Conservation (phyloP, 23 tunicate genomes). For the Trididemnum miniatum region DNA sequence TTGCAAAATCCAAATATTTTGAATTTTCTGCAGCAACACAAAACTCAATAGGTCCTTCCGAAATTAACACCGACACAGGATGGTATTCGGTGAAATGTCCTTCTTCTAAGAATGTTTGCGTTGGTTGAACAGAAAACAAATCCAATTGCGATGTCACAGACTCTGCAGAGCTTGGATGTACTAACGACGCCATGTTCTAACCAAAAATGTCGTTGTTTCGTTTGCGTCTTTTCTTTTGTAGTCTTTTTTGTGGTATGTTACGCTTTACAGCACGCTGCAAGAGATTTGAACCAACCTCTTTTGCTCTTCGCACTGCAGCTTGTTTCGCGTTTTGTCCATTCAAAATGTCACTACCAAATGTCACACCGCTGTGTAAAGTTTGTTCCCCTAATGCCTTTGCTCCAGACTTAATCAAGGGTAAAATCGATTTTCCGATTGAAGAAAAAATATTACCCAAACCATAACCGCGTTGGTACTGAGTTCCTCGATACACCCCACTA, state of each 20-base stretch:
- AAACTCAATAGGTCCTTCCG: constrained; percentile 35
- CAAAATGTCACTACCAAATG: constrained; percentile 20
- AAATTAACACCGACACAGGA: background rate
- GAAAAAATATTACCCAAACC: constrained; percentile 9
- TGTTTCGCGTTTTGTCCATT: constrained; percentile 16
- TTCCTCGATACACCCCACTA: no score
- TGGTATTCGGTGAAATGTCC: background rate
- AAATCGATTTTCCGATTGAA: background rate
- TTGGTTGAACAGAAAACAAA: constrained; percentile 23
- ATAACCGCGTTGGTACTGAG: no score
- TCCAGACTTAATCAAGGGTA: constrained; percentile 10
- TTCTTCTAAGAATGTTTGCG: background rate
- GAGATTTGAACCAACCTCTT: no score
- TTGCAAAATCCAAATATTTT: constrained; percentile 17
- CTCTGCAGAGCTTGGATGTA: no score
- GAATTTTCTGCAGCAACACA: background rate
- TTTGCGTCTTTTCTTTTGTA: background rate
- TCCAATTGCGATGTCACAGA: no score
- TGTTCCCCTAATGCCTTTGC: constrained; percentile 14
- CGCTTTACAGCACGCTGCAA: no score
- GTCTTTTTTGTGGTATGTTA: background rate
- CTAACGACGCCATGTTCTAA: background rate
- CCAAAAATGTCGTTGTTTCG: constrained; percentile 4
- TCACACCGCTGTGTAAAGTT: constrained; percentile 4
- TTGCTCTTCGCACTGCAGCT: constrained; percentile 3